Percentiles rank a stretch among this genome's conserved stretches.
Conservation (phyloP, 2,888 invertebrate genomes). For the Drosophila anomelani region DNA sequence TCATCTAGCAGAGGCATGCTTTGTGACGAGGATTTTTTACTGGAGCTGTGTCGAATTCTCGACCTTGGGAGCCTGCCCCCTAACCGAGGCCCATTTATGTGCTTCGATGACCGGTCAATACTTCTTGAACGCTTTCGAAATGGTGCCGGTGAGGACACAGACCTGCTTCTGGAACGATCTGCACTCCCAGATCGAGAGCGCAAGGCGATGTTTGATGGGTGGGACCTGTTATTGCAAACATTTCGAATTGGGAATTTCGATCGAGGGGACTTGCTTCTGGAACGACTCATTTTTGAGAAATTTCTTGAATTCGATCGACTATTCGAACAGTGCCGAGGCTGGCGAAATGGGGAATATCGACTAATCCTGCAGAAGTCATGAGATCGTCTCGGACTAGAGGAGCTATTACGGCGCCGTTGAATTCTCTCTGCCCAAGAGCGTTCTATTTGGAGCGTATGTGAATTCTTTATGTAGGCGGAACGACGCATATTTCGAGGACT, state of each 20-base stretch:
- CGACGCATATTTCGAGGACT: neutral
- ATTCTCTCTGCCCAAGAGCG: neutral
- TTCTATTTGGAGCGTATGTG: neutral
- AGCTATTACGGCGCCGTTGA: neutral
- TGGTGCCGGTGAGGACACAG: neutral
- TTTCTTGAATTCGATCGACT: conserved; percentile 3
- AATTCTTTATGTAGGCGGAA: neutral
- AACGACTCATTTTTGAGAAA: neutral
- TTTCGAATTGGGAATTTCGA: neutral
- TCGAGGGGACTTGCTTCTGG: neutral
- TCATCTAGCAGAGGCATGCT: neutral
- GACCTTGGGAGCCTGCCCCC: neutral
- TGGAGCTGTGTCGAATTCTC: neutral
- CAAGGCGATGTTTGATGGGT: neutral
- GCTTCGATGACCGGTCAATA: neutral
- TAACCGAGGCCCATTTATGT: neutral
- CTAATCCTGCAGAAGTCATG: neutral
- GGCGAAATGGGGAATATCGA: neutral
- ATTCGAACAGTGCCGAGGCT: neutral
- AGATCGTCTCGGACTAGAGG: conserved; percentile 2
- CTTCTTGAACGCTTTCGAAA: neutral
- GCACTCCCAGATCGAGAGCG: neutral
- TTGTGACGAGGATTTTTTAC: neutral
- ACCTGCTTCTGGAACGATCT: conserved; percentile 7
- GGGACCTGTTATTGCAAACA: neutral